A percentile compares a stretch with the other conserved stretches of the same genome.
Evolutionary conservation across 2,797 vertebrate species (phyloP).

Genomic region (Oreochromis mossambicus): DNA sequence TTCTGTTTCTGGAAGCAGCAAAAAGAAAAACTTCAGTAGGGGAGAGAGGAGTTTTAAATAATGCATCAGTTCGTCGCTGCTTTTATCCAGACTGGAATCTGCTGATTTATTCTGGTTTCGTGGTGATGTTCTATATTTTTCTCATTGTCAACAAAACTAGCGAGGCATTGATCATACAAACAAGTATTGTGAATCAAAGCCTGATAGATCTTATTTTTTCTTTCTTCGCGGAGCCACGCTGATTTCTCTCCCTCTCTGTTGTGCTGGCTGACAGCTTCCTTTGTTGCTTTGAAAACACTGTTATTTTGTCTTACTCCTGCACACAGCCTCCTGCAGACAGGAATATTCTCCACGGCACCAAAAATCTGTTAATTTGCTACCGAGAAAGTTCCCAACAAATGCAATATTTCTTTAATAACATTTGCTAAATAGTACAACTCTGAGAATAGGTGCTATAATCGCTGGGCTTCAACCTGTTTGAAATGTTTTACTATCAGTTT

Average conservation of each 20-base stretch:
- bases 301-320: background rate
- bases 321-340: background rate
- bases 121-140: background rate
- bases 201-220: background rate
- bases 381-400: background rate
- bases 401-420: background rate
- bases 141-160: background rate
- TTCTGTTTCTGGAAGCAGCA: background rate
- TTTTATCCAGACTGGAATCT: background rate
- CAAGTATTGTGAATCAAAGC: background rate
- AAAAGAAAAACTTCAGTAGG: background rate
- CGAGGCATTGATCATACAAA: background rate
- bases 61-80: background rate
- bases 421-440: background rate
- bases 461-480: background rate
- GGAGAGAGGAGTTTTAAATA: background rate
- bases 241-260: background rate
- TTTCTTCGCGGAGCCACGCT: background rate
- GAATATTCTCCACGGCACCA: background rate
- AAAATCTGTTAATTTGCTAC: fast-evolving
- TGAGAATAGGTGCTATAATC: background rate
- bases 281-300: background rate
- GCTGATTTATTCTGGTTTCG: background rate
- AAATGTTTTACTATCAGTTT: background rate
- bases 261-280: background rate